Evolutionary conservation across 2,797 vertebrate genomes (phyloP).

Genomic region (Pampus argenteus): DNA sequence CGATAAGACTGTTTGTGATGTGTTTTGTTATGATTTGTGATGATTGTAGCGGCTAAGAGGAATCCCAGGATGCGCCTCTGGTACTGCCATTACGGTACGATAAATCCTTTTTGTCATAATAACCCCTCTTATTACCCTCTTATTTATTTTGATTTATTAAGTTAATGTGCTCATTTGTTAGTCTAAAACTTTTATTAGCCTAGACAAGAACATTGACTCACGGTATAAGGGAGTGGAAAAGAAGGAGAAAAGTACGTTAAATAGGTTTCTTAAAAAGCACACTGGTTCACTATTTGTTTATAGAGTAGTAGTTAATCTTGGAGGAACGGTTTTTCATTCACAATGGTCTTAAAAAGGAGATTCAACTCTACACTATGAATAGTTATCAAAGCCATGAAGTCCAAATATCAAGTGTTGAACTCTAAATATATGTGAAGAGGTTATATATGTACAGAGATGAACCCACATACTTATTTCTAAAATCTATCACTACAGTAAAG

Average conservation of each 20-base stretch:
- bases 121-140: background rate
- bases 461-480: background rate
- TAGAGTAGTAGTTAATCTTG: background rate
- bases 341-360: background rate
- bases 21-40: constrained; percentile 1
- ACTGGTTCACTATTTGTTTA: background rate
- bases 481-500: background rate
- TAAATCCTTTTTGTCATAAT: background rate
- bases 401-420: background rate
- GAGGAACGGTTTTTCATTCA: background rate
- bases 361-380: background rate
- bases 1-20: background rate
- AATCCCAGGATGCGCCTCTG: constrained; percentile 11
- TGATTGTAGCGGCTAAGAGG: background rate
- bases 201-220: background rate
- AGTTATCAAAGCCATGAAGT: background rate
- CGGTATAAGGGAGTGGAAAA: background rate
- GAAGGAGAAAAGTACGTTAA: background rate
- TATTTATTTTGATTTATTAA: background rate
- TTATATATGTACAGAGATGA: background rate
- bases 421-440: background rate
- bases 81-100: background rate
- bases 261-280: background rate
- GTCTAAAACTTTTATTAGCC: background rate
- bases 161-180: background rate